These are phyloP conservation scores for Halocaridina rubra DNA, from an alignment of 2,888 invertebrate species.

Conservation along the genomic window DNA sequence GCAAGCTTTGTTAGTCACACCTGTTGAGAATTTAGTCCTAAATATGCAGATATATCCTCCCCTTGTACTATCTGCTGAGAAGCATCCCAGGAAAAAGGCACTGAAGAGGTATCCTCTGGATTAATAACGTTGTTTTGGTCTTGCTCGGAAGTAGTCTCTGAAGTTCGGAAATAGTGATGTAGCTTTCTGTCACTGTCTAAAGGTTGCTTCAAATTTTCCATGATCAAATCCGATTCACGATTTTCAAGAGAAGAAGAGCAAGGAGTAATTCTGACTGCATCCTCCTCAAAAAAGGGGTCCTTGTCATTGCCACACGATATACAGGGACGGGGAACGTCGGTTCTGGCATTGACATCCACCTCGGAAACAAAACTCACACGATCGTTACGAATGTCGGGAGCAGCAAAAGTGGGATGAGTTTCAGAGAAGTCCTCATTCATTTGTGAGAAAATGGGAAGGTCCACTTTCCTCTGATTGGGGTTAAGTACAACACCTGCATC, in stretches of 20 bases:
- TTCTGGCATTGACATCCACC: background rate
- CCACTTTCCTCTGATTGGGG: conserved; percentile 5
- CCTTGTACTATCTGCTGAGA: background rate
- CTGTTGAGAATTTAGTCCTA: conserved; percentile 41
- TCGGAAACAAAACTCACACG: background rate
- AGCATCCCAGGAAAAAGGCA: background rate
- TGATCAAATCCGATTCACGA: background rate
- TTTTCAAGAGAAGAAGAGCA: background rate
- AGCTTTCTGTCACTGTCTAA: background rate
- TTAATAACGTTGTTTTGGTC: background rate
- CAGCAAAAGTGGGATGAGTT: conserved; percentile 41
- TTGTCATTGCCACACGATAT: background rate
- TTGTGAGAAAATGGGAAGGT: background rate
- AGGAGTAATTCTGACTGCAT: background rate
- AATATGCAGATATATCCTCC: conserved; percentile 10
- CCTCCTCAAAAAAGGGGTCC: background rate
- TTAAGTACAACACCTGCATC: conserved; percentile 49
- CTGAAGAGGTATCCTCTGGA: background rate
- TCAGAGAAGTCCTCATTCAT: background rate
- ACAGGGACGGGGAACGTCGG: background rate
- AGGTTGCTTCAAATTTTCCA: background rate
- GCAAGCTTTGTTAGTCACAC: conserved; percentile 39
- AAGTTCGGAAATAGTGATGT: background rate
- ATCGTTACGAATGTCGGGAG: conserved; percentile 15
- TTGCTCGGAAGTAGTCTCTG: background rate